Percentiles rank a stretch among this genome's conserved stretches.
Evolutionary conservation across 2,113 vertebrate species (phyloP).

Genomic region (Tetraodon nigroviridis): DNA sequence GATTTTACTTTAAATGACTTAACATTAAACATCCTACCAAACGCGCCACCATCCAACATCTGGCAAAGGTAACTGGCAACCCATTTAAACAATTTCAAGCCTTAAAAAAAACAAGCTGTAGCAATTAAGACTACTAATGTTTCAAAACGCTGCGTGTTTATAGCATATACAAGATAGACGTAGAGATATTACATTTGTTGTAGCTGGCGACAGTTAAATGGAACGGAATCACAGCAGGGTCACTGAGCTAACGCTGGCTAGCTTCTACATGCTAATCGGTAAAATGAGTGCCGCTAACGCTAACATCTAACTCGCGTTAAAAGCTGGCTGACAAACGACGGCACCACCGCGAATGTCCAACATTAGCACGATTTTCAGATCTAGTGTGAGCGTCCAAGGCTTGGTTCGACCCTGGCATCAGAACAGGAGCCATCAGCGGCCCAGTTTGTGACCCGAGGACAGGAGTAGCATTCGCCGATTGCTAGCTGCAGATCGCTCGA

Average conservation of each 20-base stretch:
- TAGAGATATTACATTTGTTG: no score
- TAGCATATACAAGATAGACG: no score
- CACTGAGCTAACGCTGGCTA: slow-evolving; percentile 34
- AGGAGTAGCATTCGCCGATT: background rate
- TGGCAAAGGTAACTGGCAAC: no score
- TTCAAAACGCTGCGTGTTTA: no score
- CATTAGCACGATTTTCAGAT: background rate
- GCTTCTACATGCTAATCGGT: slow-evolving; percentile 35
- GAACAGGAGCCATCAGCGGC: slow-evolving; percentile 30
- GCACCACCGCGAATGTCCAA: background rate
- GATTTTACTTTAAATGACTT: no score
- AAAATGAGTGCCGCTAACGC: slow-evolving; percentile 1
- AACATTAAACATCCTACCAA: no score
- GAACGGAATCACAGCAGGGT: background rate
- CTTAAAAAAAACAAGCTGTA: no score
- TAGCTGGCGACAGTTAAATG: background rate
- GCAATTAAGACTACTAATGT: no score
- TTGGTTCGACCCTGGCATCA: background rate
- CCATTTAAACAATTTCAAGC: no score
- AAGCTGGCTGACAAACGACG: background rate
- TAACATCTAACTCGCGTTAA: background rate
- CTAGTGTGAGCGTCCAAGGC: background rate
- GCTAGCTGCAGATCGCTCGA: no score
- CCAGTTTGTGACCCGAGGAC: slow-evolving; percentile 31
- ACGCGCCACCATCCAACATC: no score